These are phyloP conservation scores for Chaenodraco wilsoni DNA, from an alignment of 2,797 vertebrate species.

Conservation along the genomic window DNA sequence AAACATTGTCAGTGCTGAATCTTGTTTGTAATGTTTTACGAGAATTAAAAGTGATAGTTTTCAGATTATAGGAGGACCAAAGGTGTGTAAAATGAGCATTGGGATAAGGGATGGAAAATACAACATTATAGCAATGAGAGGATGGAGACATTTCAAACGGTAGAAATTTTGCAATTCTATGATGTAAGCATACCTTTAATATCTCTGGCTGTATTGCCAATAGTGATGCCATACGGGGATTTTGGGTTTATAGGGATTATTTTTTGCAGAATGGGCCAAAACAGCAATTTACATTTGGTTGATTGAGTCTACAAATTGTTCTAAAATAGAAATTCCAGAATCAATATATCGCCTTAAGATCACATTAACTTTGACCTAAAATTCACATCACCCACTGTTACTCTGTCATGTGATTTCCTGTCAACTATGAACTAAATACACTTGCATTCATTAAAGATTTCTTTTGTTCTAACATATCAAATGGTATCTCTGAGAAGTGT, in stretches of 20 bases:
- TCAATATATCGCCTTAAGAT: not conserved
- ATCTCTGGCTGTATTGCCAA: not conserved
- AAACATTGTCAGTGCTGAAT: constrained; percentile 29
- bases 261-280: constrained; percentile 1
- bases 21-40: constrained; percentile 25
- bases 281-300: not conserved
- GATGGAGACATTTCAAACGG: not conserved
- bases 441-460: not conserved
- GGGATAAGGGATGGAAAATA: too few relatives aligned
- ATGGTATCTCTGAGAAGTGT: not conserved
- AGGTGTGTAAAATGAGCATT: not conserved
- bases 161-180: not conserved
- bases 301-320: not conserved
- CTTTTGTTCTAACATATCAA: not conserved
- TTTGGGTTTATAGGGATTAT: not conserved
- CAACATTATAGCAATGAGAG: not conserved
- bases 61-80: constrained; percentile 24
- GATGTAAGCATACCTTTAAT: not conserved
- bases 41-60: constrained; percentile 27
- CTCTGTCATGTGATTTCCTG: not conserved
- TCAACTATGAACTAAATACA: not conserved
- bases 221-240: not conserved
- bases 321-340: not conserved
- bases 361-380: not conserved
- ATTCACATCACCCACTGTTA: not conserved